Evolutionary conservation across 2,888 invertebrate species (phyloP).

Genomic region (Eristalis tenax): DNA sequence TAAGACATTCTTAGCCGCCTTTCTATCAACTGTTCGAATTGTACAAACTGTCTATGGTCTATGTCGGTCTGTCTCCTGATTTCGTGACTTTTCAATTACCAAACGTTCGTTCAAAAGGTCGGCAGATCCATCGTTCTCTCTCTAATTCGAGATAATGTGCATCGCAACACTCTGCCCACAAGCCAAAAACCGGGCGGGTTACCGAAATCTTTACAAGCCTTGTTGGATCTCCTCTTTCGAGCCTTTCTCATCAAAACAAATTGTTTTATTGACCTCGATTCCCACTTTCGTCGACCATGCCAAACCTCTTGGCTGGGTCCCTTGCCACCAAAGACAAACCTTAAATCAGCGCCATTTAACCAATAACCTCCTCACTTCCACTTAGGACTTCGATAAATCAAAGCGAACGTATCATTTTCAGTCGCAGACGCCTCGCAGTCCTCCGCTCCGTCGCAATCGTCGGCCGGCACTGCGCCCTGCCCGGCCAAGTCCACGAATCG

Average conservation of each 20-base stretch:
- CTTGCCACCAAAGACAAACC: slow-evolving; percentile 48
- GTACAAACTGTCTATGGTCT: too few relatives aligned
- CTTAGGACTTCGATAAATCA: slow-evolving; percentile 72
- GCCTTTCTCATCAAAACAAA: slow-evolving; percentile 1
- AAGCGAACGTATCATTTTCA: slow-evolving; percentile 64
- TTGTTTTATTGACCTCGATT: slow-evolving; percentile 53
- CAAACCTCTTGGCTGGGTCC: background rate
- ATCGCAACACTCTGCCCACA: background rate
- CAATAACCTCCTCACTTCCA: slow-evolving; percentile 73
- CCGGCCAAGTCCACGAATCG: background rate
- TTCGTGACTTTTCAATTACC: too few relatives aligned
- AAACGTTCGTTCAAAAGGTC: background rate
- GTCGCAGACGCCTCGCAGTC: background rate
- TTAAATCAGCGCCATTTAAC: slow-evolving; percentile 73
- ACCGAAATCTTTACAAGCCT: background rate
- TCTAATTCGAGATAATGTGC: background rate
- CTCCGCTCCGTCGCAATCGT: background rate
- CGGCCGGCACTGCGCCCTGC: too few relatives aligned
- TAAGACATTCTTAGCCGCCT: too few relatives aligned
- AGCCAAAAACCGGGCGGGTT: background rate
- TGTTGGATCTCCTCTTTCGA: background rate
- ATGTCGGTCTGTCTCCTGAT: too few relatives aligned
- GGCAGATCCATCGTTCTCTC: background rate
- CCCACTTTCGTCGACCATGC: background rate
- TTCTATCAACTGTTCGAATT: too few relatives aligned